Evolutionary conservation across 2,797 vertebrate genomes (phyloP), one percentile per base, ranked within the genome.

Genomic region (Gallinago solitaria): DNA sequence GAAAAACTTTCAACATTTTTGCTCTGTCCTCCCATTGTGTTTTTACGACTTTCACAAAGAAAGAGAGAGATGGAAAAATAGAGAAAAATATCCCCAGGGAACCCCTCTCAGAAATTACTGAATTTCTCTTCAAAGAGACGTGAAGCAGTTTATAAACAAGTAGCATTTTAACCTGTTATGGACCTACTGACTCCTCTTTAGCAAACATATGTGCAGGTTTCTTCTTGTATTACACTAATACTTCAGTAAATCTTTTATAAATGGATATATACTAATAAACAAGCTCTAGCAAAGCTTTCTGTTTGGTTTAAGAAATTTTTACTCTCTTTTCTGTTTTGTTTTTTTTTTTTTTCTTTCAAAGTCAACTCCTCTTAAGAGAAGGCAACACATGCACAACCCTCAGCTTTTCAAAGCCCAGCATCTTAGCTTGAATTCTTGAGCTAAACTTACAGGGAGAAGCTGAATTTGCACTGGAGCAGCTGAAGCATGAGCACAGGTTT

Each of bases 41-140:
- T 91, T 91, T 89, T 69, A 67, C 16, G 2, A 56, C 81, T 81
- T 64, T 67, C 63, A 81, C 77, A 76, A 75, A 69, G 45, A 64
- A 65, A 69, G 60, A 63, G 1, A 39, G 80, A 64, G 64, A 71
- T 3, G 27, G 64, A 81, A 93, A 93, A 89, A 54, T 11, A 41
- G 28, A 51, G 39, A 56, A 68, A 83, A 83, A 78, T 12, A 82
- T 43, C 68, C 70, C 16, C 19, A 43, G 43, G 67, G 39, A 96
- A 73, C 17, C 63, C 47, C 43, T 61, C 77, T 95, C 95, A 91
- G 89, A 92, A 95, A 70, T 82, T 69, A 67, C 23, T 76, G 53
- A 68, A 92, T 59, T 94, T 54, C 67, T 82, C 47, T 59, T 96
- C 64, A 64, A 95, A 95, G 59, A 35, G 25, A 37, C 14, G 39